Evolutionary conservation across 2,888 invertebrate genomes (phyloP), one percentile per base, ranked within the genome.

Genomic region (Prenolepis imparis): DNA sequence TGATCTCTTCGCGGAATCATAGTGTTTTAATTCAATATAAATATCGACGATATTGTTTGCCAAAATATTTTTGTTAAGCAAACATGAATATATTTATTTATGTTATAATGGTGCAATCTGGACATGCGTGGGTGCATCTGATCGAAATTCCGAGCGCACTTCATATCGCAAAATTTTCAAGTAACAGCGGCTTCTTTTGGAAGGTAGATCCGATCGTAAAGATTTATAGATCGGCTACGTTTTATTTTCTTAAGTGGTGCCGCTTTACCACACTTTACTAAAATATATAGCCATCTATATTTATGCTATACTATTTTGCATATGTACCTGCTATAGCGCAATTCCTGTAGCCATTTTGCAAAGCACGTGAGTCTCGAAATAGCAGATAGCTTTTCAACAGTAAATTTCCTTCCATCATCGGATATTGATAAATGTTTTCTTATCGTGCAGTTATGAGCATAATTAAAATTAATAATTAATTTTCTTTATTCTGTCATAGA

Each of bases 291-390:
- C 44, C 64, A 75, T 89, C 86, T 90, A 89, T 86, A 90, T 88
- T 90, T 88, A 86, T 64, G 78, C 86, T 73, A n/a, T n/a, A 68
- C 83, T 73, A 74, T 85, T 88, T 88, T 85, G 82, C 86, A 72
- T 73, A 48, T 48, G 39, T 78, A 80, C 41, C 68, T 68, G 75
- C 83, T 70, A 48, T 57, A 63, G 57, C 74, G 63, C 41, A 32
- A 59, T 32, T 70, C 77, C 55, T 52, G 68, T 67, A 68, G 82
- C 81, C 70, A 67, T 87, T 85, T 85, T 73, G 21, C 63, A 41
- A 73, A 82, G 41, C 87, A 90, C 87, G 85, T 85, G 88, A 89
- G 28, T 61, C 78, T 28, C 59, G 57, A 78, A 88, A 88, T 89
- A 88, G 72, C 84, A 86, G 82, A 55, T 88, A 86, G 66, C 80